Evolutionary conservation across 1,140 invertebrate species (phyloP).

Genomic region (Trinorchestia longiramus): DNA sequence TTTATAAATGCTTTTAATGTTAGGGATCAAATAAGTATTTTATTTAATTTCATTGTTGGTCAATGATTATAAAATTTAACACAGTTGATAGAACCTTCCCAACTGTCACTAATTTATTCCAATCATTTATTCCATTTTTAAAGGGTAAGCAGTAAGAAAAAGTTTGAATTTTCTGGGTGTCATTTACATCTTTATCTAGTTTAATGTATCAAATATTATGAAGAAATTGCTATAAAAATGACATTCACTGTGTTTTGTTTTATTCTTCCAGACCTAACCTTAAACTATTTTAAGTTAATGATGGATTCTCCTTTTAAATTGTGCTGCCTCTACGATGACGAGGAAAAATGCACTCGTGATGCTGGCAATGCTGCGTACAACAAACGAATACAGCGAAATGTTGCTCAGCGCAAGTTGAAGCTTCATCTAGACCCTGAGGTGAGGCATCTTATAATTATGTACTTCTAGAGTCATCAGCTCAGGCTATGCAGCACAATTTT

Average conservation of each 20-base stretch:
- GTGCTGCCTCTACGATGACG: slow-evolving; percentile 93
- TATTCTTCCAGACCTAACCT: background rate
- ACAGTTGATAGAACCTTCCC: no score
- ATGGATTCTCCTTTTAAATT: slow-evolving; percentile 71
- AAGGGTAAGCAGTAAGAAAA: no score
- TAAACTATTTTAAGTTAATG: background rate
- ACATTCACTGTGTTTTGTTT: background rate
- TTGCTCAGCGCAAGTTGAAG: slow-evolving; percentile 90
- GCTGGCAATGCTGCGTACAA: slow-evolving; percentile 97
- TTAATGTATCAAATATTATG: background rate
- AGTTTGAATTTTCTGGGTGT: no score
- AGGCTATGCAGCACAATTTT: background rate
- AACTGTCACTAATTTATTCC: no score
- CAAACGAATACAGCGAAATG: slow-evolving; percentile 95
- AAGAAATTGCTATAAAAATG: background rate
- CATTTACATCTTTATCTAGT: no score
- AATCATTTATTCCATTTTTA: no score
- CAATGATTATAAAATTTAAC: no score
- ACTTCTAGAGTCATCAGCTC: background rate
- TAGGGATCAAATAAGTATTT: no score
- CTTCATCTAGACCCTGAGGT: slow-evolving; percentile 88
- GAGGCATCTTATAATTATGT: slow-evolving; percentile 66
- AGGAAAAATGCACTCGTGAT: slow-evolving; percentile 83
- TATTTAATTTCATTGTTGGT: no score
- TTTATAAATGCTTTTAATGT: no score